These are phyloP conservation scores for Polietes domitor DNA, from an alignment of 2,888 invertebrate genomes.

Conservation along the genomic window DNA sequence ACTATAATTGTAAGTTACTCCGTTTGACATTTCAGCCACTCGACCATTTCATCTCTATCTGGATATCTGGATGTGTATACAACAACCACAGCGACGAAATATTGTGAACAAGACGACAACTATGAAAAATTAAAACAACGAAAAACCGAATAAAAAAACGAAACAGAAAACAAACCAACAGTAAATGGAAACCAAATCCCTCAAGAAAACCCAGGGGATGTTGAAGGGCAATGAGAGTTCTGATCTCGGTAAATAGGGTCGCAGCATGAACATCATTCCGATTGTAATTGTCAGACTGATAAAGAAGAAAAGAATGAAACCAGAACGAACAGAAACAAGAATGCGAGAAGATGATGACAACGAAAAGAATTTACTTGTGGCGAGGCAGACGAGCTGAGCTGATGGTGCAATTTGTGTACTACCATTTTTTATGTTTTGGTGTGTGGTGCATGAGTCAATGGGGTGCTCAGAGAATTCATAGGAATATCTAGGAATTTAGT, in stretches of 20 bases:
- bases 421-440: too few species aligned
- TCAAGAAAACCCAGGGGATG: background rate
- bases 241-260: background rate
- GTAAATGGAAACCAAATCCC: background rate
- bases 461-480: too few species aligned
- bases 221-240: background rate
- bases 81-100: background rate
- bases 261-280: background rate
- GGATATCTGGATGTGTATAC: too few species aligned
- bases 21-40: too few species aligned
- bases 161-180: background rate
- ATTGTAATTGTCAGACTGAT: conserved; percentile 4
- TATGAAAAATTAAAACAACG: background rate
- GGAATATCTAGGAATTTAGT: too few species aligned
- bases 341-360: background rate
- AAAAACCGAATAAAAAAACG: too few species aligned
- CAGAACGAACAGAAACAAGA: background rate
- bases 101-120: background rate
- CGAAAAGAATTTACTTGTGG: background rate
- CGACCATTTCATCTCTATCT: too few species aligned
- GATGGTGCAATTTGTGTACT: background rate
- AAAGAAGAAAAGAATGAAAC: background rate
- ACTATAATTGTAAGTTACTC: too few species aligned
- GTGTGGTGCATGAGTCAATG: too few species aligned
- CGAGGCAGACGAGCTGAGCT: background rate